phyloP scores from a whole-genome alignment of 2,113 vertebrate genomes.

The Origma solitaria region DNA sequence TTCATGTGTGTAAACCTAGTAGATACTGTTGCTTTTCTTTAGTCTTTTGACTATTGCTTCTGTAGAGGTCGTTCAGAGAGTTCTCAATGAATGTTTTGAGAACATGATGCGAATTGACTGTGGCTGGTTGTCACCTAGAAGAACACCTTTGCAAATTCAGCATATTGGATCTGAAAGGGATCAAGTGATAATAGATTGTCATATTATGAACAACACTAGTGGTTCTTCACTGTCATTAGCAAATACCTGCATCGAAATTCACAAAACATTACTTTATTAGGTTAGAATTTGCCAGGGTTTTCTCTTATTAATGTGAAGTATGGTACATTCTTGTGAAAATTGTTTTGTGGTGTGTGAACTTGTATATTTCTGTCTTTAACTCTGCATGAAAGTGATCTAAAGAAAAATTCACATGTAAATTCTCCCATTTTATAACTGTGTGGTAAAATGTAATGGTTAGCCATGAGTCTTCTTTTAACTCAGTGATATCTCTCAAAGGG shows the following conservation, averaged over 20 bases:
- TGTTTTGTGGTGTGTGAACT: not conserved
- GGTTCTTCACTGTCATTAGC: not conserved
- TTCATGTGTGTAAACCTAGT: not conserved
- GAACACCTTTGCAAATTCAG: not conserved
- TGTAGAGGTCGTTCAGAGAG: not conserved
- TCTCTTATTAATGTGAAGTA: fast-evolving
- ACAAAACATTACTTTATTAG: not conserved
- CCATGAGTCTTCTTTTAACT: not conserved
- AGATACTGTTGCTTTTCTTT: not conserved
- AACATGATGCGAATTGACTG: not conserved
- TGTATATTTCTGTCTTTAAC: not conserved
- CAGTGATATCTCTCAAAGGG: not conserved
- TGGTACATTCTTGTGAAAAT: not conserved
- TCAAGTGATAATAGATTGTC: not conserved
- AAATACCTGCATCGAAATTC: not conserved
- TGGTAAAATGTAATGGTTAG: not conserved
- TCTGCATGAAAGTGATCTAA: not conserved
- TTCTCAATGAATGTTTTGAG: not conserved
- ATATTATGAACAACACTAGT: not conserved
- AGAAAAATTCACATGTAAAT: not conserved
- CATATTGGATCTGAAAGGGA: not conserved
- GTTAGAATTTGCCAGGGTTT: not conserved
- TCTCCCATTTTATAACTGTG: not conserved
- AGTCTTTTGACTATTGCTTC: not conserved
- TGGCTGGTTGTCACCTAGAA: not conserved